Conservation (phyloP, 1,140 invertebrate genomes). For the Zaprionus africanus region DNA sequence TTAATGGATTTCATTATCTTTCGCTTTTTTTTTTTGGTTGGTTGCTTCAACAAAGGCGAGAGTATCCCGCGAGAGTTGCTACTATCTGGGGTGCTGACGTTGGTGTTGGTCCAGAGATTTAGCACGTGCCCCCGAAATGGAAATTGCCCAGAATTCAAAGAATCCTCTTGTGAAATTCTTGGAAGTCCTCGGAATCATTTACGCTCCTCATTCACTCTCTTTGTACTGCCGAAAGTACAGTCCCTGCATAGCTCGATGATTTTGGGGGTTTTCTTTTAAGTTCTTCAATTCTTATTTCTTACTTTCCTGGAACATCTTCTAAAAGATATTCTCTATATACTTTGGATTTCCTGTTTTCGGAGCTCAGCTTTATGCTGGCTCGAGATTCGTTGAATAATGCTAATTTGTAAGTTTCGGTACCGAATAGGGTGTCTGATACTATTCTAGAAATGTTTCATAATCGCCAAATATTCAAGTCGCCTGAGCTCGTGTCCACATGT, state of each 20-base stretch:
- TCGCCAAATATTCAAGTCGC: slow-evolving; percentile 28
- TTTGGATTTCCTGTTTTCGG: slow-evolving; percentile 1
- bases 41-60: slow-evolving; percentile 22
- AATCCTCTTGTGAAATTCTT: slow-evolving; percentile 26
- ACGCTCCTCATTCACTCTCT: background rate
- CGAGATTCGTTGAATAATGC: slow-evolving; percentile 52
- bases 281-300: background rate
- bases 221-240: background rate
- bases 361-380: slow-evolving; percentile 11
- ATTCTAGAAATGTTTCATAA: slow-evolving; percentile 31
- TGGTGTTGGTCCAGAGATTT: slow-evolving; percentile 8
- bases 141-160: slow-evolving; percentile 8
- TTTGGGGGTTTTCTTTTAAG: background rate
- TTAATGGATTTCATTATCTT: slow-evolving; percentile 74
- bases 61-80: background rate
- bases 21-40: slow-evolving; percentile 3
- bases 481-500: slow-evolving; percentile 20
- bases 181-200: slow-evolving; percentile 9
- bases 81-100: slow-evolving; percentile 16
- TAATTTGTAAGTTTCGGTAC: slow-evolving; percentile 34
- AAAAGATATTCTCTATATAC: background rate
- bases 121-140: slow-evolving; percentile 29
- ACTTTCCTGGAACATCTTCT: background rate
- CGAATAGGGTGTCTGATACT: slow-evolving; percentile 25
- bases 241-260: background rate